These are phyloP conservation scores for Melanchra persicariae DNA, from an alignment of 2,888 invertebrate genomes.

Conservation along the genomic window DNA sequence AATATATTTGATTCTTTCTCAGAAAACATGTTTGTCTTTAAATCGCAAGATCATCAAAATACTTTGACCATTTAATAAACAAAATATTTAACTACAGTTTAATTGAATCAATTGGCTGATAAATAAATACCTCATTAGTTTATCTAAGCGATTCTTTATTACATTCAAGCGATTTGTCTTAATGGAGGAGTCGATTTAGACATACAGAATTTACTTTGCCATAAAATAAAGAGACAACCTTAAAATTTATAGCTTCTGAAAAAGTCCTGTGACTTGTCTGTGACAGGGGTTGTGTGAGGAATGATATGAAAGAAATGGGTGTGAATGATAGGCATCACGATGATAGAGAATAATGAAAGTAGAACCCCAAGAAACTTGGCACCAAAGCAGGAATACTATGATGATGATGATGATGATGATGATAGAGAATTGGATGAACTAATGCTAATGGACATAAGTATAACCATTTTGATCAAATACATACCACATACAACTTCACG, in stretches of 20 bases:
- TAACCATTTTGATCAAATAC: neutral
- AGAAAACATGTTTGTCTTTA: neutral
- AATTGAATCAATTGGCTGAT: conserved; percentile 7
- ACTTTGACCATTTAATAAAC: too few species aligned
- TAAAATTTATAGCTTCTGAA: neutral
- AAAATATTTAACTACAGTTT: conserved; percentile 1
- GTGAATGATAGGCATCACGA: neutral
- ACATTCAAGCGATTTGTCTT: neutral
- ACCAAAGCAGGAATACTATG: neutral
- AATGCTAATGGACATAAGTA: too few species aligned
- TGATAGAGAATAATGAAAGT: neutral
- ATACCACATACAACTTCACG: too few species aligned
- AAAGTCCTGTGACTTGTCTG: too few species aligned
- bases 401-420: too few species aligned
- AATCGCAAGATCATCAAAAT: too few species aligned
- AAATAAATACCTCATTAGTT: conserved; percentile 11
- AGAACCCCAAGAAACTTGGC: neutral
- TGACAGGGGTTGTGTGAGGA: neutral
- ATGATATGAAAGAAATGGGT: neutral
- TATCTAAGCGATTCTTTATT: conserved; percentile 36
- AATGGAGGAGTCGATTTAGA: conserved; percentile 5
- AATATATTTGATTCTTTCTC: too few species aligned
- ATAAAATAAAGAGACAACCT: neutral
- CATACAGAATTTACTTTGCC: neutral
- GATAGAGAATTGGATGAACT: too few species aligned